Evolutionary conservation across 1,140 invertebrate species (phyloP), one percentile per base, ranked within the genome.

Genomic region (Drosophila oshimai): DNA sequence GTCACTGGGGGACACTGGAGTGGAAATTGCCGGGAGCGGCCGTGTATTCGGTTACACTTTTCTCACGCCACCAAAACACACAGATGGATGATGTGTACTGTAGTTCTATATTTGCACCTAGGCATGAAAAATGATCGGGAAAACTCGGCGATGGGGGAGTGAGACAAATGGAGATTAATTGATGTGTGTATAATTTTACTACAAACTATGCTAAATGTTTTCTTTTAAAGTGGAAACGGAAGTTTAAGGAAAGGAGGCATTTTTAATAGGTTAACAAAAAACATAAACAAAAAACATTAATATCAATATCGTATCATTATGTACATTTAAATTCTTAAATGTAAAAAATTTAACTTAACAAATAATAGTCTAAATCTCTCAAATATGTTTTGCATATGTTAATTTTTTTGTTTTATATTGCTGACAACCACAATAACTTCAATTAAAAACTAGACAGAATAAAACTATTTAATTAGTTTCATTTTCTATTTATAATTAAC

Each of bases 71-170:
- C 39, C 13, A 20, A 28, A n/a, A n/a, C n/a, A 7, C 39, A 17
- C 50, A 29, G 39, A 53, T 45, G 33, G 44, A 39, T 50, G 61
- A 65, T 50, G 57, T n/a, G n/a, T n/a, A n/a, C n/a, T n/a, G n/a
- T 45, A 65, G 42, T 64, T 70, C 67, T 70, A 70, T 70, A 69
- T 69, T 70, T 69, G 67, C 67, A 70, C 67, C 67, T 69, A 67
- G 28, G 62, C 22, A 68, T 68, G 64, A 68, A 67, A 68, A 68
- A 68, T 67, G 64, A 68, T 67, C 54, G 29, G 17, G 20, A 54
- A 44, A 68, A 36, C 26, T 36, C 28, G 6, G 15, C 9, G 20
- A 9, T 7, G 22, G 29, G 18, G 28, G 49, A 10, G 28, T 22
- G 20, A 20, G 67, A 69, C 62, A 70, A 70, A 70, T 70, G 34